phyloP scores from a whole-genome alignment of 1,140 invertebrate genomes.

The Rhopalosiphum padi region DNA sequence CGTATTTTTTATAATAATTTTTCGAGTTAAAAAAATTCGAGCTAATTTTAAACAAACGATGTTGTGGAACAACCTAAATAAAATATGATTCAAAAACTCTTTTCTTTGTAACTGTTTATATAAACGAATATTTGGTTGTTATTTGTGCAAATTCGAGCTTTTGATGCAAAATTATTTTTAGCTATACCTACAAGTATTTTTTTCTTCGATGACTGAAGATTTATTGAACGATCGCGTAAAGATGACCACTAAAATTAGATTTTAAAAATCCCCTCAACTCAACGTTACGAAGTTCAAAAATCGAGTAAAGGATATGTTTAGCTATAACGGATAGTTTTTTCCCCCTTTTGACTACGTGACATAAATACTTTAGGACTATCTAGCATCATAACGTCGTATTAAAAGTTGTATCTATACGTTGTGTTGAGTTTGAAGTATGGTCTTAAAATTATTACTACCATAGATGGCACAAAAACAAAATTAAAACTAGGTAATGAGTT shows the following conservation, averaged over 20 bases:
- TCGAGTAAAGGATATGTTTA: neutral
- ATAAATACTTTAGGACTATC: neutral
- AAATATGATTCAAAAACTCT: neutral
- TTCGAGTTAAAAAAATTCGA: neutral
- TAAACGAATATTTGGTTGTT: neutral
- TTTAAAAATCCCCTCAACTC: neutral
- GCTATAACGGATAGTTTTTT: neutral
- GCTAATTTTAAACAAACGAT: neutral
- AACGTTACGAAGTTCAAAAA: neutral
- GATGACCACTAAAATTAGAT: neutral
- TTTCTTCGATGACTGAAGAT: neutral
- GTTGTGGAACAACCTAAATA: neutral
- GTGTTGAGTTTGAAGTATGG: neutral
- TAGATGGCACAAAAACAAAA: neutral
- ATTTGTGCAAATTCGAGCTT: neutral
- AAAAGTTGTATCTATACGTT: neutral
- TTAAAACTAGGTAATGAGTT: neutral
- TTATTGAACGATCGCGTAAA: neutral
- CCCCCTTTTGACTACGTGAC: neutral
- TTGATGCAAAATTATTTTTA: neutral
- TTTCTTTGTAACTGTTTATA: neutral
- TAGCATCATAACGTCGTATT: neutral
- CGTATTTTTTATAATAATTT: neutral
- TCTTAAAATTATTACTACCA: neutral
- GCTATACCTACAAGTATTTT: neutral